Conservation (phyloP, 2,113 vertebrate genomes). For the Bagarius yarrelli region DNA sequence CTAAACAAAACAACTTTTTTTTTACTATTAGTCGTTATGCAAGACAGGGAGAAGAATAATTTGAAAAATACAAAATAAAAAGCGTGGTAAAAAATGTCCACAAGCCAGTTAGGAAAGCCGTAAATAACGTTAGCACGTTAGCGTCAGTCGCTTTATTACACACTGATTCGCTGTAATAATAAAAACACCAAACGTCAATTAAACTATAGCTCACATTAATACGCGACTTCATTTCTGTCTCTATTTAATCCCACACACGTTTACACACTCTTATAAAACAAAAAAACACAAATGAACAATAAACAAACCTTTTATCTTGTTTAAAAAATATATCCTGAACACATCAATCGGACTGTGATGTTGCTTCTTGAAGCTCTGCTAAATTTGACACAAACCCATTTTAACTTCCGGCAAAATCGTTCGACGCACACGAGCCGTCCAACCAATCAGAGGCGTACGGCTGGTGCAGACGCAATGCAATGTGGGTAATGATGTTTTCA, state of each 20-base stretch:
- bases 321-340: not conserved
- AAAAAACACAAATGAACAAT: too few species aligned
- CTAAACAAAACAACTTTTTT: slow-evolving; percentile 15
- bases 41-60: not conserved
- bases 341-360: not conserved
- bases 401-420: slow-evolving; percentile 43
- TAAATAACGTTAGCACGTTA: slow-evolving; percentile 21
- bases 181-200: slow-evolving; percentile 15
- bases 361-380: slow-evolving; percentile 21
- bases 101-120: not conserved
- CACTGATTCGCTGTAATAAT: not conserved
- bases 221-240: not conserved
- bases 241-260: not conserved
- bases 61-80: not conserved
- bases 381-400: slow-evolving; percentile 46
- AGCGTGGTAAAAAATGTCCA: not conserved
- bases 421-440: slow-evolving; percentile 4
- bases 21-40: not conserved
- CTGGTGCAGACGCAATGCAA: slow-evolving; percentile 7
- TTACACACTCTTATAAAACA: not conserved
- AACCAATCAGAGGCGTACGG: slow-evolving; percentile 24
- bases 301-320: not conserved
- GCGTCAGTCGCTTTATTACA: slow-evolving; percentile 21
- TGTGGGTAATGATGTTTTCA: slow-evolving; percentile 19
- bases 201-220: not conserved